These are phyloP conservation scores for Escarpia spicata DNA, from an alignment of 2,888 invertebrate genomes.

Conservation along the genomic window DNA sequence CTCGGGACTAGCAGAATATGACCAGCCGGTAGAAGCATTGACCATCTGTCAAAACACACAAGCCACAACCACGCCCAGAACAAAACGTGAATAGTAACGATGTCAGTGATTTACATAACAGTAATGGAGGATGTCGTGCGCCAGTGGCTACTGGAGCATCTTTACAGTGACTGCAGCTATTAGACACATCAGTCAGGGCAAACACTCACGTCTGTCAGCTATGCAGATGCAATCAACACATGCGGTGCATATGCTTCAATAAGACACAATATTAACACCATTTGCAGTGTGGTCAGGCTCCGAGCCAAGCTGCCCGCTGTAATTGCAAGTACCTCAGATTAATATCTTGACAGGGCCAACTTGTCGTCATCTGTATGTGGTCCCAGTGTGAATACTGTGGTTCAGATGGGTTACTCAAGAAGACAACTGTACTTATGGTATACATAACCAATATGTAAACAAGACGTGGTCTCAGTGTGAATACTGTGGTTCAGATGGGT, in stretches of 20 bases:
- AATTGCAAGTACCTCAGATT: not conserved
- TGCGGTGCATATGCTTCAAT: not conserved
- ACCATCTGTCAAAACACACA: not conserved
- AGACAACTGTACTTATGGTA: too few species aligned
- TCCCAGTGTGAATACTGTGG: too few species aligned
- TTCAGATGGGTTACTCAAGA: too few species aligned
- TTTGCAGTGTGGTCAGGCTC: constrained; percentile 16
- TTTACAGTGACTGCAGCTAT: not conserved
- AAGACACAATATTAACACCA: not conserved
- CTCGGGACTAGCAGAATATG: not conserved
- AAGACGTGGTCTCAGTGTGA: too few species aligned
- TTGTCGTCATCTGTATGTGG: not conserved
- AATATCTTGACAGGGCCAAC: not conserved
- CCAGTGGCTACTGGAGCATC: not conserved
- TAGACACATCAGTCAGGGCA: not conserved
- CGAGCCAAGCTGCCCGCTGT: not conserved
- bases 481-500: too few species aligned
- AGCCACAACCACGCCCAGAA: not conserved
- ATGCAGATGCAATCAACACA: constrained; percentile 3
- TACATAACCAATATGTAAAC: too few species aligned
- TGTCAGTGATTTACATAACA: not conserved
- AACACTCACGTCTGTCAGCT: not conserved
- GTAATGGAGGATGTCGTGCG: not conserved
- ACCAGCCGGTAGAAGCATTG: not conserved
- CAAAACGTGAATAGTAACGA: not conserved